These are phyloP conservation scores for Aleiodes leptofemur DNA, from an alignment of 2,888 invertebrate species.

Conservation along the genomic window DNA sequence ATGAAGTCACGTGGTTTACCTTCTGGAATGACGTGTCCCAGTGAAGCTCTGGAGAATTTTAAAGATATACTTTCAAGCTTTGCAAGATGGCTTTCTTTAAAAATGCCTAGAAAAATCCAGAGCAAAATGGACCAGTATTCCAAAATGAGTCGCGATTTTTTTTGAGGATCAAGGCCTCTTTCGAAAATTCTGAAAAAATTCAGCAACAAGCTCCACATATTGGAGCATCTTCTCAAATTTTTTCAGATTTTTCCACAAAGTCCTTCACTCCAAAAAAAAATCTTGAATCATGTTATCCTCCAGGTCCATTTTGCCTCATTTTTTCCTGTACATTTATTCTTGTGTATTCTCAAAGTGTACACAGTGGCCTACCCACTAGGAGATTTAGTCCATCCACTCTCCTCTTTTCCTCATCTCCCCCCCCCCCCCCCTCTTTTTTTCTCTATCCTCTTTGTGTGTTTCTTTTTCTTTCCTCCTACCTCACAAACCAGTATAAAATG, in stretches of 20 bases:
- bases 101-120: not conserved
- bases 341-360: constrained; percentile 7
- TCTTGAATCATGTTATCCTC: too few relatives aligned
- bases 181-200: too few relatives aligned
- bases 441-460: constrained; percentile 13
- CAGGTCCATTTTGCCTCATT: too few relatives aligned
- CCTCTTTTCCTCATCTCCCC: too few relatives aligned
- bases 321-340: too few relatives aligned
- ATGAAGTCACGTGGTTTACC: not conserved
- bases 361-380: constrained; percentile 23
- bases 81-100: constrained; percentile 7
- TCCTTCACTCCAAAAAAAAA: too few relatives aligned
- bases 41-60: not conserved
- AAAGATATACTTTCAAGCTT: constrained; percentile 3
- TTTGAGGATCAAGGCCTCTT: not conserved
- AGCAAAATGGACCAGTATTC: too few relatives aligned
- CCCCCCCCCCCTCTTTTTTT: constrained; percentile 6
- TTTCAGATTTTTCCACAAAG: too few relatives aligned
- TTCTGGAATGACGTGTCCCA: not conserved
- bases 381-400: constrained; percentile 12
- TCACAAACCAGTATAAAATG: constrained; percentile 25
- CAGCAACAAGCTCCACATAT: too few relatives aligned
- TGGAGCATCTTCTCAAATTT: too few relatives aligned
- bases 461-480: constrained; percentile 28
- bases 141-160: not conserved